A percentile compares a stretch with the other conserved stretches of the same genome.
Conservation (phyloP, 2,113 vertebrate species). For the Reinhardtius hippoglossoides region DNA sequence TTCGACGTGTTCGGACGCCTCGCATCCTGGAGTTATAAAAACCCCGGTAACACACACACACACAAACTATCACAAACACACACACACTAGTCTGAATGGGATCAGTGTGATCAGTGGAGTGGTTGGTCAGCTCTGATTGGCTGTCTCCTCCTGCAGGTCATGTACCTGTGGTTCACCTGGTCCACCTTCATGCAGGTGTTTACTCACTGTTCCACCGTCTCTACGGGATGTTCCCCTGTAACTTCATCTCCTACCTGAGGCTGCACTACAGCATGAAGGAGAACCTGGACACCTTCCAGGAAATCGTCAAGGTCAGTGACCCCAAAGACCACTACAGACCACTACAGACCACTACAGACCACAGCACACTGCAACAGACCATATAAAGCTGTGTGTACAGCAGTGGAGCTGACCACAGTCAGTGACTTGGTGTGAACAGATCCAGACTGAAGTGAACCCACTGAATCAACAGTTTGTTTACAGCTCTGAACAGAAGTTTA, state of each 20-base stretch:
- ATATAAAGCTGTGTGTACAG: no score
- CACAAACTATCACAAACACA: neutral
- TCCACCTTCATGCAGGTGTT: conserved; percentile 94
- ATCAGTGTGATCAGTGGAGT: neutral
- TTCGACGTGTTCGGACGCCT: conserved; percentile 97
- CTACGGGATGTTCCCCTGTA: conserved; percentile 99
- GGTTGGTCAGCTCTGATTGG: conserved; percentile 15
- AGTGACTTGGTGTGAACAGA: no score
- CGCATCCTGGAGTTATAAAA: conserved; percentile 92
- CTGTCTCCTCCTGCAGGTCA: conserved; percentile 79
- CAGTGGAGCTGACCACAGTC: no score
- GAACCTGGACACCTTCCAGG: conserved; percentile 95
- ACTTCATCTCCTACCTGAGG: conserved; percentile 96
- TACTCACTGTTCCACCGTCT: conserved; percentile 97
- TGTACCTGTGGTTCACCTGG: conserved; percentile 86
- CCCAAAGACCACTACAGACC: neutral
- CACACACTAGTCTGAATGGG: conserved; percentile 1
- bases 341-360: neutral
- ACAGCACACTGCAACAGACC: no score
- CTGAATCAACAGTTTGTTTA: no score
- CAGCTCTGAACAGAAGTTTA: neutral
- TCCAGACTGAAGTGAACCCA: no score
- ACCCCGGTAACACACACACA: conserved; percentile 81
- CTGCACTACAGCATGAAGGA: conserved; percentile 99
- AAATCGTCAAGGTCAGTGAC: conserved; percentile 88